A percentile compares a stretch with the other conserved stretches of the same genome.
These are phyloP conservation scores for Aulostomus chinensis DNA, from an alignment of 2,797 vertebrate species.

Conservation along the genomic window DNA sequence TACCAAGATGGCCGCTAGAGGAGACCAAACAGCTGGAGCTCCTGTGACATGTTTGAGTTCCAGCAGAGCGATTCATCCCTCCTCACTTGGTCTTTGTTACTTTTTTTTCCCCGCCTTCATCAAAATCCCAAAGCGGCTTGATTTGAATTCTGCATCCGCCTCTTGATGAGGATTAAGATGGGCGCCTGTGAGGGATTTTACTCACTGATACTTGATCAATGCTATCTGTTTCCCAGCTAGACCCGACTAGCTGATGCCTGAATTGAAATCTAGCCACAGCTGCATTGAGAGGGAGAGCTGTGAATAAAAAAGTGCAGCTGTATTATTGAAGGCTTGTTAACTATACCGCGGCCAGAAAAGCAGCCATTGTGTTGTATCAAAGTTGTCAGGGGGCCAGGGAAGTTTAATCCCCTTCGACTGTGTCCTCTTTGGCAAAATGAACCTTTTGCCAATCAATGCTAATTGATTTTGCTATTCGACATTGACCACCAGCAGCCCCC, in stretches of 20 bases:
- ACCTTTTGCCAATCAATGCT: slow-evolving; percentile 99
- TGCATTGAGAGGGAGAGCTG: slow-evolving; percentile 12
- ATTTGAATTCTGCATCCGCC: slow-evolving; percentile 58
- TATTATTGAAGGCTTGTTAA: slow-evolving; percentile 77
- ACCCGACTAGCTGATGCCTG: slow-evolving; percentile 50
- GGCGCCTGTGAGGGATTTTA: slow-evolving; percentile 55
- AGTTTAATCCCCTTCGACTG: slow-evolving; percentile 93
- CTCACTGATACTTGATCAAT: slow-evolving; percentile 74
- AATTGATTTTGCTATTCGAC: slow-evolving; percentile 98
- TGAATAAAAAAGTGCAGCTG: slow-evolving; percentile 26
- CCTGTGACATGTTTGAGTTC: not conserved
- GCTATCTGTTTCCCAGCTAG: slow-evolving; percentile 68
- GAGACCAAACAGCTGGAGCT: not conserved
- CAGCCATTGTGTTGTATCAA: slow-evolving; percentile 84
- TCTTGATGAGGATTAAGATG: slow-evolving; percentile 74
- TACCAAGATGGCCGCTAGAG: not conserved
- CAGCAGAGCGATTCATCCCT: not conserved
- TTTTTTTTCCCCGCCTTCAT: slow-evolving; percentile 19
- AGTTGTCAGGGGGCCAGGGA: slow-evolving; percentile 82
- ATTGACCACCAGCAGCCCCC: slow-evolving; percentile 82
- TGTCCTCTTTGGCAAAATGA: slow-evolving; percentile 92
- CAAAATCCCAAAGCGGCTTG: slow-evolving; percentile 31
- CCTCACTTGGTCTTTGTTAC: not conserved
- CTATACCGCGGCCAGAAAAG: slow-evolving; percentile 54
- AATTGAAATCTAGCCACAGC: slow-evolving; percentile 60